A percentile compares a stretch with the other conserved stretches of the same genome.
Evolutionary conservation across 2,888 invertebrate species (phyloP).

Genomic region (Epirrhoe alternata): DNA sequence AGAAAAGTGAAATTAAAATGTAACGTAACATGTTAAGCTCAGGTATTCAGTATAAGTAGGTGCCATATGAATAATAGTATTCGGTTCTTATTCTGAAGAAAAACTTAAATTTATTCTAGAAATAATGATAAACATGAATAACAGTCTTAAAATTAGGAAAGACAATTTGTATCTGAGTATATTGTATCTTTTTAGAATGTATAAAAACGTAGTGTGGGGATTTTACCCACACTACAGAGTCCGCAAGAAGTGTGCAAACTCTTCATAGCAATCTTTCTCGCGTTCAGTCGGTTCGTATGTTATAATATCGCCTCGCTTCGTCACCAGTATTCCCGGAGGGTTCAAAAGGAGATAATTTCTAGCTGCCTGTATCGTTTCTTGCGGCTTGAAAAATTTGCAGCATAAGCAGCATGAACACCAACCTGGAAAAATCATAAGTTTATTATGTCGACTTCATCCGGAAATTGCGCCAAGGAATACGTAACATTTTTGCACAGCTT

Average conservation of each 20-base stretch:
- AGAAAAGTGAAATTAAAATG: too few species aligned
- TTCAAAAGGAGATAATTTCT: slow-evolving; percentile 83
- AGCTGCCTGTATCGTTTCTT: slow-evolving; percentile 78
- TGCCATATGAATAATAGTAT: too few species aligned
- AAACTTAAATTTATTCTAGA: too few species aligned
- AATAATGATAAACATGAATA: too few species aligned
- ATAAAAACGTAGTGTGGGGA: too few species aligned
- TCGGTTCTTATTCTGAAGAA: too few species aligned
- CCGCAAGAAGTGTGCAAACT: slow-evolving; percentile 83
- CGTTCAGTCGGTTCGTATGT: slow-evolving; percentile 82
- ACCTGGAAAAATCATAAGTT: slow-evolving; percentile 64
- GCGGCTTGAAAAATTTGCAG: slow-evolving; percentile 85
- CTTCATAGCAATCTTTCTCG: slow-evolving; percentile 84
- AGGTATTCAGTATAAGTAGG: too few species aligned
- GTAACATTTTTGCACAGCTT: neutral
- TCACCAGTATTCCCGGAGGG: slow-evolving; percentile 82
- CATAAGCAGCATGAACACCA: slow-evolving; percentile 87
- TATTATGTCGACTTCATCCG: neutral
- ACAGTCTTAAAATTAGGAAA: too few species aligned
- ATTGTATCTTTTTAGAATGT: too few species aligned
- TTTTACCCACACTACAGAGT: slow-evolving; percentile 75
- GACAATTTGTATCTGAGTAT: too few species aligned
- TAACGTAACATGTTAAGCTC: too few species aligned
- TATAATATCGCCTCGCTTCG: slow-evolving; percentile 59
- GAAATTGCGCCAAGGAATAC: neutral